A percentile compares a stretch with the other conserved stretches of the same genome.
These are phyloP conservation scores for Hydropotes inermis DNA, from an alignment of 2,113 vertebrate species.

Conservation along the genomic window DNA sequence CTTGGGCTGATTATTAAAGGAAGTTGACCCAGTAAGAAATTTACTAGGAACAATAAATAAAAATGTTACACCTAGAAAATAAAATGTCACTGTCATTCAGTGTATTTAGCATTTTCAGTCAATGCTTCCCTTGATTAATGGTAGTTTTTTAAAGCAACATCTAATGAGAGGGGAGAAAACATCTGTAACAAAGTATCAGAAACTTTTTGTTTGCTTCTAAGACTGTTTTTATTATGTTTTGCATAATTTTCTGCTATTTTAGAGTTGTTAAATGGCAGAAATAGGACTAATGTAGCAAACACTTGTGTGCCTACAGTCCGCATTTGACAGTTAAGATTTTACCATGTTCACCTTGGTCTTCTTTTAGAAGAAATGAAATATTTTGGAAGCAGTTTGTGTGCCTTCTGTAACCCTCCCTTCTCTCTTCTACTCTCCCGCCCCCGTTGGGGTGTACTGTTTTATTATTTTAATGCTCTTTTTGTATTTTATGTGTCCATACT, in stretches of 20 bases:
- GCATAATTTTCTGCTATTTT: neutral
- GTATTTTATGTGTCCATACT: neutral
- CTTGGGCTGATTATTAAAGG: conserved; percentile 20
- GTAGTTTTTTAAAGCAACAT: conserved; percentile 8
- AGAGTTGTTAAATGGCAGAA: neutral
- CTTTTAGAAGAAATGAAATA: neutral
- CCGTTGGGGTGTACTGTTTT: neutral
- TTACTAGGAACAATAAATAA: neutral
- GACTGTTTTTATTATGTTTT: neutral
- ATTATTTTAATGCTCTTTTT: conserved; percentile 10
- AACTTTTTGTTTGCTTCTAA: neutral
- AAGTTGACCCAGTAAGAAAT: neutral
- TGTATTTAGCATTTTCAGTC: conserved; percentile 1
- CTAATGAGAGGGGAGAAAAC: neutral
- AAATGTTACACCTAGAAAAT: neutral
- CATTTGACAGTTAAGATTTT: neutral
- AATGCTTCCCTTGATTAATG: neutral
- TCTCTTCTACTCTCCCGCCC: neutral
- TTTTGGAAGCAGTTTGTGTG: neutral
- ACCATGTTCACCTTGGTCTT: neutral
- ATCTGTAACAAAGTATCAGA: neutral
- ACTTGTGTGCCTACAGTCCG: neutral
- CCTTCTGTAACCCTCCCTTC: neutral
- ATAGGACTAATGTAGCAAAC: neutral
- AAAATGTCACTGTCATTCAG: neutral